Conservation (phyloP, 2,113 vertebrate genomes). For the Phylloscopus trochilus region DNA sequence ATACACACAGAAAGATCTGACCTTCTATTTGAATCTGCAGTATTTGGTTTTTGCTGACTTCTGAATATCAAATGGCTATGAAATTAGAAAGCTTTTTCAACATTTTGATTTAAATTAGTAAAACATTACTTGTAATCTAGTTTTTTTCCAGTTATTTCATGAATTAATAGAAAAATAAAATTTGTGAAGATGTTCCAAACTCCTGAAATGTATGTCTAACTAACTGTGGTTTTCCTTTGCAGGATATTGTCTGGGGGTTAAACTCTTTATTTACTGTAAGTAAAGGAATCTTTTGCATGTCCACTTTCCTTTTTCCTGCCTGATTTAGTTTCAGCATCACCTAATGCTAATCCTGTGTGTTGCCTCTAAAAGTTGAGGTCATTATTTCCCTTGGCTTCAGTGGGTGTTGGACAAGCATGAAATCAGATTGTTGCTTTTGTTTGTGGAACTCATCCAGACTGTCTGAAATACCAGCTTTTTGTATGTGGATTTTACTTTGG, state of each 20-base stretch:
- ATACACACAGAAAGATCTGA: not conserved
- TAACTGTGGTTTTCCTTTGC: constrained; percentile 54
- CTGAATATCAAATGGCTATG: not conserved
- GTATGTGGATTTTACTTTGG: rapidly evolving
- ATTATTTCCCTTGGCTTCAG: not conserved
- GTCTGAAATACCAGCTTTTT: not conserved
- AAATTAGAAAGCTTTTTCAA: not conserved
- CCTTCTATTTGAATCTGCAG: not conserved
- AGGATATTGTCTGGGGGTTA: constrained; percentile 98
- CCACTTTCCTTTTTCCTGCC: not conserved
- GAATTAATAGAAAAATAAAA: not conserved
- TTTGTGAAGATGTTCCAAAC: not conserved
- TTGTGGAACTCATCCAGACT: not conserved
- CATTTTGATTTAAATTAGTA: not conserved
- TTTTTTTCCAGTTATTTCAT: not conserved
- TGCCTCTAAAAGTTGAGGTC: not conserved
- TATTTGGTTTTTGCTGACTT: not conserved
- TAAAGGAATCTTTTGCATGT: constrained; percentile 31
- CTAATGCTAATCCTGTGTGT: not conserved
- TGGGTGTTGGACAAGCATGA: not conserved
- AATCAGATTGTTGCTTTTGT: not conserved
- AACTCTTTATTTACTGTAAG: constrained; percentile 99
- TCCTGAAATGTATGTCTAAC: not conserved
- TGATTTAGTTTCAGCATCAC: not conserved
- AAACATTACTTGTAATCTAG: not conserved